phyloP scores from a whole-genome alignment of 2,888 invertebrate species.

The Bruchidius siliquastri region DNA sequence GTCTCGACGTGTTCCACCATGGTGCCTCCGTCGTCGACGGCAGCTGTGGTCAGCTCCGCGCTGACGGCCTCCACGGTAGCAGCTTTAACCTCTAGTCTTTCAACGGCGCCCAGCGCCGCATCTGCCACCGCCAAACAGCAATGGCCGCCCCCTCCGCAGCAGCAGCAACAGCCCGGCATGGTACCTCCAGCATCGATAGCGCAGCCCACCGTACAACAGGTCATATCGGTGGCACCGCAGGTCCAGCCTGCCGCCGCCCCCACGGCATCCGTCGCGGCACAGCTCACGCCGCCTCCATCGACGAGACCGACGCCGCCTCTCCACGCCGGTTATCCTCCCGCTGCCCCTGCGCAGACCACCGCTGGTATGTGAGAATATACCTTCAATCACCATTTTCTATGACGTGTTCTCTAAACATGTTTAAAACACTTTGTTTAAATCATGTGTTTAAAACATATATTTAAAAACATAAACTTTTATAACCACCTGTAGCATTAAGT shows the following conservation, averaged over 20 bases:
- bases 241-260: conserved; percentile 17
- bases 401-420: too few species aligned
- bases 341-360: not conserved
- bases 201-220: not conserved
- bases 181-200: conserved; percentile 4
- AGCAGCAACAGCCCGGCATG: conserved; percentile 6
- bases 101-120: not conserved
- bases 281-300: conserved; percentile 50
- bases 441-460: too few species aligned
- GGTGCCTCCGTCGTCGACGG: conserved; percentile 39
- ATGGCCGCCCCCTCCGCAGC: not conserved
- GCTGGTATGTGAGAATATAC: not conserved
- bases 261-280: conserved; percentile 33
- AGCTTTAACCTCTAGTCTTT: not conserved
- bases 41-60: not conserved
- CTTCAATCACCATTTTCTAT: too few species aligned
- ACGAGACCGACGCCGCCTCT: conserved; percentile 33
- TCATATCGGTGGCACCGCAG: conserved; percentile 13
- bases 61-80: not conserved
- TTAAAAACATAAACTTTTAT: too few species aligned
- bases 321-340: not conserved
- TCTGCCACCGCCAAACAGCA: not conserved
- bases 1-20: conserved; percentile 42
- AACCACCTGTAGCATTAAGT: too few species aligned
- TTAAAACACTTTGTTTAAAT: too few species aligned